Conservation (phyloP, 2,888 invertebrate genomes). For the Papilio gigon region DNA sequence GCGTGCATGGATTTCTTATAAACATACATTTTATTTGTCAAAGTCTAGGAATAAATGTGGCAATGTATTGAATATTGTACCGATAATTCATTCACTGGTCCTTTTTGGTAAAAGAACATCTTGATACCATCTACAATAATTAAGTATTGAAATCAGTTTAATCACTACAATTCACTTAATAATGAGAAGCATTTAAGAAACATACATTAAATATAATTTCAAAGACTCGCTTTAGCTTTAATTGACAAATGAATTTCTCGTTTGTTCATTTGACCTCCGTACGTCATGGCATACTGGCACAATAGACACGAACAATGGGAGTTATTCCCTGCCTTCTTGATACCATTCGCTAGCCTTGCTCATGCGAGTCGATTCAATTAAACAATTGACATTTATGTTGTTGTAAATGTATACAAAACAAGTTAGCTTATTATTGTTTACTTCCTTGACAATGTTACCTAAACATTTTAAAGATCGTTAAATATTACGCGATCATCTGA, state of each 20-base stretch:
- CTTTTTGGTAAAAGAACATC: no score
- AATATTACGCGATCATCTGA: constrained; percentile 9
- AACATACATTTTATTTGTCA: constrained; percentile 1
- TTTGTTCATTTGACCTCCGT: constrained; percentile 69
- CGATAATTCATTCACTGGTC: no score
- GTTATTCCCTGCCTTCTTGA: constrained; percentile 60
- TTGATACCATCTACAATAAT: no score
- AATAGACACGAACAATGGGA: constrained; percentile 71
- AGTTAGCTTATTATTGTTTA: constrained; percentile 3
- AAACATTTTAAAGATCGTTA: constrained; percentile 13
- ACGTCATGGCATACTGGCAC: constrained; percentile 57
- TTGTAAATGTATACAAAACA: not conserved
- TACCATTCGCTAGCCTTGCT: constrained; percentile 46
- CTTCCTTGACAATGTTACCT: constrained; percentile 8
- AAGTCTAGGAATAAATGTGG: constrained; percentile 4
- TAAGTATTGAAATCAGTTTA: no score
- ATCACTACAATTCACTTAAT: not conserved
- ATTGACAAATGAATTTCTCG: constrained; percentile 68
- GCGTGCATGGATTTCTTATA: not conserved
- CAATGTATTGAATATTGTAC: not conserved
- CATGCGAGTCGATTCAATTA: constrained; percentile 10
- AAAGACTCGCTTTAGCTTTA: constrained; percentile 61
- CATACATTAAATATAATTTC: constrained; percentile 48
- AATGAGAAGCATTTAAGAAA: constrained; percentile 42
- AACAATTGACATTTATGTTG: constrained; percentile 25